Conservation (phyloP, 2,888 invertebrate species). For the Dilophus febrilis region DNA sequence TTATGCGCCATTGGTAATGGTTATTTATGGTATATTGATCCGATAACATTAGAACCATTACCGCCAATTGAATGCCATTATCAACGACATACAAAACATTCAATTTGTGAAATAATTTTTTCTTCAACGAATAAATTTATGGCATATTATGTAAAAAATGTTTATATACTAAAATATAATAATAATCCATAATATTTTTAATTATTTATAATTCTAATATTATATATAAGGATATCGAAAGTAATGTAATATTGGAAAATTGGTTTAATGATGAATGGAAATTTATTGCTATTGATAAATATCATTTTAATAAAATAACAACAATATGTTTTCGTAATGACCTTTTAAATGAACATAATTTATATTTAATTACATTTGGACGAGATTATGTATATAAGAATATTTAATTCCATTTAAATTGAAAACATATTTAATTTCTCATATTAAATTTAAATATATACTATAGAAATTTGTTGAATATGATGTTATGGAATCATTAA, state of each 20-base stretch:
- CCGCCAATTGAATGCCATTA: no score
- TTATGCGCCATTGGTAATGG: slow-evolving; percentile 42
- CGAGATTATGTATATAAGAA: slow-evolving; percentile 31
- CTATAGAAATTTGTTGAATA: slow-evolving; percentile 28
- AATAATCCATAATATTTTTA: neutral
- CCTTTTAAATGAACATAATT: slow-evolving; percentile 18
- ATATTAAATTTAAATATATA: no score
- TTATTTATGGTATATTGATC: slow-evolving; percentile 39
- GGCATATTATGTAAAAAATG: no score
- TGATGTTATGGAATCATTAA: slow-evolving; percentile 22
- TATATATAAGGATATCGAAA: slow-evolving; percentile 33
- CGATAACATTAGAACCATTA: slow-evolving; percentile 33
- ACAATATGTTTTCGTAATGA: slow-evolving; percentile 36
- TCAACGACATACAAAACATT: no score
- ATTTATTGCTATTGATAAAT: slow-evolving; percentile 40
- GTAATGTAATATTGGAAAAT: slow-evolving; percentile 35
- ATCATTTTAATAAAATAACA: slow-evolving; percentile 40
- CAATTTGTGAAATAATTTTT: no score
- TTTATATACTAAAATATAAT: no score
- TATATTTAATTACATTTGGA: slow-evolving; percentile 39
- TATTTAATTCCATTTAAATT: neutral
- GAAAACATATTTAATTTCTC: no score
- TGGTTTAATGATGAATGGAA: slow-evolving; percentile 34
- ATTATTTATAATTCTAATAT: slow-evolving; percentile 2
- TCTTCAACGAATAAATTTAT: no score